Evolutionary conservation across 2,113 vertebrate species (phyloP).

Genomic region (Protobothrops mucrosquamatus): DNA sequence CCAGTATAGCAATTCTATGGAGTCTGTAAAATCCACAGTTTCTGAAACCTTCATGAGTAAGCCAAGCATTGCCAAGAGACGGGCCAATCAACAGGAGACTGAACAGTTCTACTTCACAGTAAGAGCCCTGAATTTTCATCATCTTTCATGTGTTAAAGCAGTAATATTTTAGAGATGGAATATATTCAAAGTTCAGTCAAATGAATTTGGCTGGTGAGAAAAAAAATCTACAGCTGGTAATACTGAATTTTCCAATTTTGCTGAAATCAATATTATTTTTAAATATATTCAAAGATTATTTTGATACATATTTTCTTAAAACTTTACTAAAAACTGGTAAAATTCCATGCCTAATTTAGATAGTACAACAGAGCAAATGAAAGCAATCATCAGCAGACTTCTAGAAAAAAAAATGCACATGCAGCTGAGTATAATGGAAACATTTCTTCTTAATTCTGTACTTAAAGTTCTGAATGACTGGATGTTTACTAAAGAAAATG

Average conservation of each 20-base stretch:
- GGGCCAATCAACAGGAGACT: slow-evolving; percentile 98
- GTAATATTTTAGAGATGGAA: not conserved
- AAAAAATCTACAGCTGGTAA: not conserved
- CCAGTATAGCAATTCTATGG: slow-evolving; percentile 99
- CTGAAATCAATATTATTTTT: not conserved
- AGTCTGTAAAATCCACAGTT: slow-evolving; percentile 94
- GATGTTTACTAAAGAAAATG: not conserved
- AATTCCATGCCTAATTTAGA: not conserved
- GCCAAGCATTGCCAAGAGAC: slow-evolving; percentile 93
- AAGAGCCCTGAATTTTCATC: slow-evolving; percentile 39
- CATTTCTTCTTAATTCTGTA: not conserved
- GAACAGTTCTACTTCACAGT: slow-evolving; percentile 99
- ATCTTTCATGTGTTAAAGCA: not conserved
- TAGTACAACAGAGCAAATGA: not conserved
- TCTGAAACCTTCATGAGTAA: slow-evolving; percentile 98
- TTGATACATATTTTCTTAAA: not conserved
- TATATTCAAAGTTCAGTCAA: not conserved
- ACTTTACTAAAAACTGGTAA: slow-evolving; percentile 14
- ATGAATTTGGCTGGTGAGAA: not conserved
- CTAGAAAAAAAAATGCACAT: not conserved
- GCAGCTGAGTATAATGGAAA: not conserved
- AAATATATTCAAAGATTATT: not conserved
- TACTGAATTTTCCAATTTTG: slow-evolving; percentile 24
- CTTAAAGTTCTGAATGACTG: not conserved
- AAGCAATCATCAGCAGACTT: not conserved